Evolutionary conservation across 2,113 vertebrate species (phyloP).

Genomic region (Meleagris gallopavo): DNA sequence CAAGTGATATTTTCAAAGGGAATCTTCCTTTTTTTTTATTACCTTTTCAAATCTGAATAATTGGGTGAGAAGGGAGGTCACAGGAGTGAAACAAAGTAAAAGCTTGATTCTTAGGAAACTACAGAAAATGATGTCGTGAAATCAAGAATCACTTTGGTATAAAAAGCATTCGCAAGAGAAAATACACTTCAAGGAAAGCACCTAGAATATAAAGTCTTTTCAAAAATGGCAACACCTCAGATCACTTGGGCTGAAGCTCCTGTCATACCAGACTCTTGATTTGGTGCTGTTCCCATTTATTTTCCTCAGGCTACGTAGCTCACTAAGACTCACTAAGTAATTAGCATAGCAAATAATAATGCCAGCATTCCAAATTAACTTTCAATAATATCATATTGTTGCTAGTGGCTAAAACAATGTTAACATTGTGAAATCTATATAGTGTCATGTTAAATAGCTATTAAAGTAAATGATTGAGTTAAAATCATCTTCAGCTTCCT

Average conservation of each 20-base stretch:
- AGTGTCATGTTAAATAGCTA: conserved; percentile 33
- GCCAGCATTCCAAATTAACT: conserved; percentile 63
- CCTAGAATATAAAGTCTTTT: neutral
- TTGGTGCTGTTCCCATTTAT: conserved; percentile 25
- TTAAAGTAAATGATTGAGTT: conserved; percentile 56
- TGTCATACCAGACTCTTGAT: conserved; percentile 29
- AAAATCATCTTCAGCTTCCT: conserved; percentile 32
- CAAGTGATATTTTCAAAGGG: conserved; percentile 55
- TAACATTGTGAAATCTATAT: conserved; percentile 56
- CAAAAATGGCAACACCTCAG: neutral
- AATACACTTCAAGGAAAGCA: conserved; percentile 36
- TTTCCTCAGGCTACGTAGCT: conserved; percentile 50
- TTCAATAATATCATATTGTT: conserved; percentile 58
- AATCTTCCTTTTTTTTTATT: conserved; percentile 45
- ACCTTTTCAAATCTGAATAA: conserved; percentile 44
- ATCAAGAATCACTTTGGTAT: conserved; percentile 22
- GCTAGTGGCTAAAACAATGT: conserved; percentile 60
- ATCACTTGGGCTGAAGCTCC: conserved; percentile 42
- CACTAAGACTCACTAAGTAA: conserved; percentile 60
- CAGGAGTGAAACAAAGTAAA: neutral
- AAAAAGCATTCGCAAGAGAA: conserved; percentile 19
- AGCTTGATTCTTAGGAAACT: neutral
- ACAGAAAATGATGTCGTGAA: conserved; percentile 36
- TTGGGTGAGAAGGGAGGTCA: neutral
- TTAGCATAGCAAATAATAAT: conserved; percentile 72